Evolutionary conservation across 2,113 vertebrate genomes (phyloP).

Genomic region (Equus przewalskii): DNA sequence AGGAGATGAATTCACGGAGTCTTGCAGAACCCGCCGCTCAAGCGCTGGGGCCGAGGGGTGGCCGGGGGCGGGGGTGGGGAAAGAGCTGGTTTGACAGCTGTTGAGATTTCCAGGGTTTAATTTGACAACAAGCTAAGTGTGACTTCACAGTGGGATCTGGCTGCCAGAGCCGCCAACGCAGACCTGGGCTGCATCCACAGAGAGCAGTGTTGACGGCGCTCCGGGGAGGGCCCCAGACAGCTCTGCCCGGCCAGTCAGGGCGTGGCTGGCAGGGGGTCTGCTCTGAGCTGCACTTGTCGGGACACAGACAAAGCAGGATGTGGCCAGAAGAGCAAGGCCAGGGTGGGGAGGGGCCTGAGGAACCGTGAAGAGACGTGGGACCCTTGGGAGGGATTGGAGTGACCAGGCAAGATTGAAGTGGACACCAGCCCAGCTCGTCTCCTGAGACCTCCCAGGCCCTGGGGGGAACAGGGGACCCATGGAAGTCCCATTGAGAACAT

Average conservation of each 20-base stretch:
- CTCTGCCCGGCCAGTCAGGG: background rate
- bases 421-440: rapidly evolving
- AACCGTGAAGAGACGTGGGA: rapidly evolving
- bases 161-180: slow-evolving; percentile 57
- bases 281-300: background rate
- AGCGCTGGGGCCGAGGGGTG: background rate
- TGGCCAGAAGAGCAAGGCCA: background rate
- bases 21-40: background rate
- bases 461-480: too few species aligned
- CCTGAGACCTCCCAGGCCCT: background rate
- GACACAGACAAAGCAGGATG: too few species aligned
- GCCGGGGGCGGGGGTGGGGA: rapidly evolving
- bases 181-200: background rate
- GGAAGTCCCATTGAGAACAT: too few species aligned
- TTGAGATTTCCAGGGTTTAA: slow-evolving; percentile 60
- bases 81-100: slow-evolving; percentile 64
- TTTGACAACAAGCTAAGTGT: slow-evolving; percentile 76
- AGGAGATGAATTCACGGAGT: background rate
- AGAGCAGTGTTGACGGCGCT: background rate
- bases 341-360: background rate
- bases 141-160: slow-evolving; percentile 51
- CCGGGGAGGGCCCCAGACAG: background rate
- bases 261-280: background rate
- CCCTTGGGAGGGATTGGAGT: background rate
- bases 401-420: too few species aligned